Base-by-base conservation (phyloP, 2,888 invertebrate genomes). In the Holacanthella duospinosa region DNA sequence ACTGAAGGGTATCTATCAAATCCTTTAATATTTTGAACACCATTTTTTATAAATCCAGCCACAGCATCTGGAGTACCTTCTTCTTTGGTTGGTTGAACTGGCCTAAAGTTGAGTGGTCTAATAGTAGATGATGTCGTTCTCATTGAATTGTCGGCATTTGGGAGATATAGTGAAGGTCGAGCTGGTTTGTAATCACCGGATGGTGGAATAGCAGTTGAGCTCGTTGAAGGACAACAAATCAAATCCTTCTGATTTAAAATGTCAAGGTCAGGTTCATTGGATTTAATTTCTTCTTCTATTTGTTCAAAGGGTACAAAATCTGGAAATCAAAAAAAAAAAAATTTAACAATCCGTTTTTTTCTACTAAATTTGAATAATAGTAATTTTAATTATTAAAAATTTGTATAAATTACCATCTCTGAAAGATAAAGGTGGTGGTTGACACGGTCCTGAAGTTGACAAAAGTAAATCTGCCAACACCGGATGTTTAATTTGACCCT, bases 361-460 rank as follows among this genome's bases (percentile, higher is more conserved):
- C n/a, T n/a, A n/a, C n/a, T n/a, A n/a, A n/a, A n/a, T n/a, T n/a
- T n/a, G n/a, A n/a, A n/a, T n/a, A 36, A 6, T 36, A 36, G 36
- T 36, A 6, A 36, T 36, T 6, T 36, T 6, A 36, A 36, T 36
- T 36, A 16, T 16, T 36, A 16, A n/a, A n/a, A n/a, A n/a, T n/a
- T n/a, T n/a, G n/a, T n/a, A n/a, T n/a, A n/a, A n/a, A 4, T 48
- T 48, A 48, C 43, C 58, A 24, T 58, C 58, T 29, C 58, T 58
- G 36, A 58, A 58, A 6, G 36, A 36, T 2, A 58, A 21, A 29
- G 58, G 58, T 9, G 58, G 36, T 29, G 58, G 58, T 9, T 36
- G 24, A 43, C 58, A 58, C 29, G 58, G 58, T 3, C 58, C 58
- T 27, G 58, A 29, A 12, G 29, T 58, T 6, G 58, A 29, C 21